Evolutionary conservation across 2,888 invertebrate genomes (phyloP).

Genomic region (Crepidodera aurea): DNA sequence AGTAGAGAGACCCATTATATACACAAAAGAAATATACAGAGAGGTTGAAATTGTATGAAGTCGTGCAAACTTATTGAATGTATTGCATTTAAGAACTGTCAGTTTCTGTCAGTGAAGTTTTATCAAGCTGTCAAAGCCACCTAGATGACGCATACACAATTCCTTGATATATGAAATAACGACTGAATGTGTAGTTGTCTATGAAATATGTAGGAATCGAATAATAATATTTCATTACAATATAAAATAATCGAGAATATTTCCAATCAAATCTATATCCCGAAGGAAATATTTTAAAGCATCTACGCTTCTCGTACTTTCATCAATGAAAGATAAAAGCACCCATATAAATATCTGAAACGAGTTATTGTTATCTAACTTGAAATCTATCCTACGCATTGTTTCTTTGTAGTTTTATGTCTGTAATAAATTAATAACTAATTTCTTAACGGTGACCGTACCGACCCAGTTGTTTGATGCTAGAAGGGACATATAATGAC

Average conservation of each 20-base stretch:
- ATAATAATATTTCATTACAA: too few relatives aligned
- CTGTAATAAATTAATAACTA: slow-evolving; percentile 43
- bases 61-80: too few relatives aligned
- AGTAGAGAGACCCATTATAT: slow-evolving; percentile 30
- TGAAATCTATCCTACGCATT: slow-evolving; percentile 46
- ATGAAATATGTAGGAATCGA: too few relatives aligned
- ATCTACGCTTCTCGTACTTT: not conserved
- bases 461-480: slow-evolving; percentile 29
- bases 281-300: not conserved
- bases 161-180: too few relatives aligned
- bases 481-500: slow-evolving; percentile 20
- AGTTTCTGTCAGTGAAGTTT: too few relatives aligned
- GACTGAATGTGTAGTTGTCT: too few relatives aligned
- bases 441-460: slow-evolving; percentile 29
- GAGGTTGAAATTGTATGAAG: not conserved
- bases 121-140: too few relatives aligned
- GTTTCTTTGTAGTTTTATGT: slow-evolving; percentile 39
- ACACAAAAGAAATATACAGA: not conserved
- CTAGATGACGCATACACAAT: too few relatives aligned
- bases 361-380: slow-evolving; percentile 41
- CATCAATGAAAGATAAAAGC: not conserved
- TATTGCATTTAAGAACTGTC: too few relatives aligned
- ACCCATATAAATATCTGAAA: slow-evolving; percentile 16
- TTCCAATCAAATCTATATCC: too few relatives aligned
- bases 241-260: too few relatives aligned